Evolutionary conservation across 2,888 invertebrate genomes (phyloP).

Genomic region (Carterocephalus palaemon): DNA sequence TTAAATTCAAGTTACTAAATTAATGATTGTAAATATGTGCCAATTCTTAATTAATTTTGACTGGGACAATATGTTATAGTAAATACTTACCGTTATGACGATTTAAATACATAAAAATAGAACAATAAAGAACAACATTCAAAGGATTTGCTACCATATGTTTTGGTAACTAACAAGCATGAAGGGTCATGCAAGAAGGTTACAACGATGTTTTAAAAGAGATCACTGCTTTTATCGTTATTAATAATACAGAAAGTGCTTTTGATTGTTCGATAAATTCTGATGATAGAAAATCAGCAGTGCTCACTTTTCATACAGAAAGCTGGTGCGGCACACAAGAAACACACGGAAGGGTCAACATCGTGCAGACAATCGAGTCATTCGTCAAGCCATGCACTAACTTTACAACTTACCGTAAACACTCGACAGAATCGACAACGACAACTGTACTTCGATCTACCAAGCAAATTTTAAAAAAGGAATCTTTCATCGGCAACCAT

Average conservation of each 20-base stretch:
- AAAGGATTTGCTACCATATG: background rate
- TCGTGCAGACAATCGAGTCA: conserved; percentile 45
- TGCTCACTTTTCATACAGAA: conserved; percentile 49
- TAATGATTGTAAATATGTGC: too few species aligned
- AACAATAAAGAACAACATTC: conserved; percentile 10
- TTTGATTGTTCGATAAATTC: conserved; percentile 23
- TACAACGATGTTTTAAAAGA: conserved; percentile 38
- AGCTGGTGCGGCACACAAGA: conserved; percentile 42
- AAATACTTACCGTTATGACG: conserved; percentile 6
- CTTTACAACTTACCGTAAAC: conserved; percentile 63
- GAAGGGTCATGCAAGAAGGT: conserved; percentile 45
- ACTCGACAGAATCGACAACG: conserved; percentile 69
- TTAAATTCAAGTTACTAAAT: too few species aligned
- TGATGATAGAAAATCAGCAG: conserved; percentile 33
- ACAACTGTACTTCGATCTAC: conserved; percentile 73
- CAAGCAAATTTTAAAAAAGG: conserved; percentile 63
- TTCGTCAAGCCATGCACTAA: conserved; percentile 62
- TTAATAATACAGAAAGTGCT: too few species aligned
- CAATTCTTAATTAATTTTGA: background rate
- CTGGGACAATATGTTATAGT: background rate
- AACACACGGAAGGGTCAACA: conserved; percentile 10
- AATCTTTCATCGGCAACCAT: conserved; percentile 77
- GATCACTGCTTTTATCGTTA: conserved; percentile 38
- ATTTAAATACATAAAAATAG: background rate
- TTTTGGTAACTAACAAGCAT: conserved; percentile 37